Percentiles rank a stretch among this genome's conserved stretches.
These are phyloP conservation scores for Oscheius sp. DNA, from an alignment of 2,888 invertebrate genomes.

Conservation along the genomic window DNA sequence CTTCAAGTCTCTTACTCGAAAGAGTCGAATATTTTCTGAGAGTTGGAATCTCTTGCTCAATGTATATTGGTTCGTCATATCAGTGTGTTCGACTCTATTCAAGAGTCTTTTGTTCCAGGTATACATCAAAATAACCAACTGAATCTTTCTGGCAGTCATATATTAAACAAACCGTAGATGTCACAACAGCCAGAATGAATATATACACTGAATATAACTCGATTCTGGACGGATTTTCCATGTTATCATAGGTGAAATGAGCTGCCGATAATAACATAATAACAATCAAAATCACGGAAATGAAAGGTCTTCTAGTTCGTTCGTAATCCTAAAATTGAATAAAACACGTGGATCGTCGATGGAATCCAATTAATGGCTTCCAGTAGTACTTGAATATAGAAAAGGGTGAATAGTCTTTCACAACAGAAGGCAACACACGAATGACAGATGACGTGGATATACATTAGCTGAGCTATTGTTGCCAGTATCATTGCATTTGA, in stretches of 20 bases:
- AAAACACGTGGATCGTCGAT: not conserved
- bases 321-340: conserved; percentile 22
- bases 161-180: not conserved
- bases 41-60: conserved; percentile 15
- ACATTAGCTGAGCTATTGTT: not conserved
- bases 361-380: not conserved
- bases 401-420: conserved; percentile 6
- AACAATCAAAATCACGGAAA: not conserved
- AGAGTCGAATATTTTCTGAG: conserved; percentile 3
- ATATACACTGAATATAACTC: not conserved
- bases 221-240: not conserved
- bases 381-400: conserved; percentile 11
- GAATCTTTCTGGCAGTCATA: too few relatives aligned
- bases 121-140: not conserved
- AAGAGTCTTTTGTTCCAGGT: not conserved
- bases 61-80: not conserved
- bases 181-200: not conserved
- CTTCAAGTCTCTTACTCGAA: not conserved
- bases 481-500: not conserved
- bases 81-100: not conserved
- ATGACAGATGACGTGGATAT: conserved; percentile 9
- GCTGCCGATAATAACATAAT: not conserved
- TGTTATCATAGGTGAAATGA: not conserved
- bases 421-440: not conserved
- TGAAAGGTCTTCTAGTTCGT: not conserved